Percentiles rank a stretch among this genome's conserved stretches.
These are phyloP conservation scores for Cydia fagiglandana DNA, from an alignment of 1,140 invertebrate species.

Conservation along the genomic window DNA sequence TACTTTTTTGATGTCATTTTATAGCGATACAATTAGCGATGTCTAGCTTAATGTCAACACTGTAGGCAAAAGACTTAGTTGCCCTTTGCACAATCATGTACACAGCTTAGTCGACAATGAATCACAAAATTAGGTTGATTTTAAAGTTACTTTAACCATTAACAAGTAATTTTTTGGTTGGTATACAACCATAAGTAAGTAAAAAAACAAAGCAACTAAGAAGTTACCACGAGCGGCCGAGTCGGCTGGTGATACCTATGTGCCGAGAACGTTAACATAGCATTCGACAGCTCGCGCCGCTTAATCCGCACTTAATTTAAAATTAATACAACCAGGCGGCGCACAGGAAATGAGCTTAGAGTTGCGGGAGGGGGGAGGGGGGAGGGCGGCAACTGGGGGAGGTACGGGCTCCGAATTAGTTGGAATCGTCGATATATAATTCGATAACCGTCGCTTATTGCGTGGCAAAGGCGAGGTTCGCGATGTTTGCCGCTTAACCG, in stretches of 20 bases:
- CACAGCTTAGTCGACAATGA: not conserved
- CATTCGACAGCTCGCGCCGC: constrained; percentile 47
- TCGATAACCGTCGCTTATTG: constrained; percentile 46
- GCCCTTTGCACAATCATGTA: not conserved
- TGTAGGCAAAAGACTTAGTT: not conserved
- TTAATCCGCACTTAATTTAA: constrained; percentile 82
- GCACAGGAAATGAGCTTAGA: constrained; percentile 81
- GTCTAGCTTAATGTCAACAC: not conserved
- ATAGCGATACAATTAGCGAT: not conserved
- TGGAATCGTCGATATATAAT: constrained; percentile 58
- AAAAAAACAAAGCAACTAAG: not conserved
- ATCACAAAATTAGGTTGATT: constrained; percentile 29
- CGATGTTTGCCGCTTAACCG: constrained; percentile 7
- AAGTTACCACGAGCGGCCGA: not conserved
- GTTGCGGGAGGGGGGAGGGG: constrained; percentile 53
- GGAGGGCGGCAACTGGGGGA: constrained; percentile 48
- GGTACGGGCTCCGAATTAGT: constrained; percentile 64
- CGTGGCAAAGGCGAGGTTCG: constrained; percentile 33
- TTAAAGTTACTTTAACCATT: not conserved
- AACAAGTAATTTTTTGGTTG: not conserved
- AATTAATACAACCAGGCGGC: constrained; percentile 82
- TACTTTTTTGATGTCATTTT: constrained; percentile 31
- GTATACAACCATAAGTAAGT: not conserved
- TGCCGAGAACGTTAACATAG: constrained; percentile 32
- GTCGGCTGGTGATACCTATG: not conserved